A percentile compares a stretch with the other conserved stretches of the same genome.
Evolutionary conservation across 2,797 vertebrate species (phyloP).

Genomic region (Enoplosus armatus): DNA sequence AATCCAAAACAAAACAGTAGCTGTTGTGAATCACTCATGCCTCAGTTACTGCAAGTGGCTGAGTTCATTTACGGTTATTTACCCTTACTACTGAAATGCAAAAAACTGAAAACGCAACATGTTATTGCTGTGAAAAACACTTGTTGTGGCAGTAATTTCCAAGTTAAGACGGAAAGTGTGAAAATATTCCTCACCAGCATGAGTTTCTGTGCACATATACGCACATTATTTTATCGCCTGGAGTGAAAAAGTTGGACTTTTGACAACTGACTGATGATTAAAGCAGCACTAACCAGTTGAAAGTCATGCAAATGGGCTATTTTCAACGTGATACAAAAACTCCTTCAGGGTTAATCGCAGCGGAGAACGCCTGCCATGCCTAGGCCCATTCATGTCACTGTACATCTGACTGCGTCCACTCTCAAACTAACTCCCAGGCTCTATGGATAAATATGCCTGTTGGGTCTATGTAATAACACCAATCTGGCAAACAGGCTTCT

Average conservation of each 20-base stretch:
- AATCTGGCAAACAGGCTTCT: conserved; percentile 56
- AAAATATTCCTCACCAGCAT: conserved; percentile 26
- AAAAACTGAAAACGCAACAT: conserved; percentile 12
- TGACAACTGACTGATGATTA: conserved; percentile 48
- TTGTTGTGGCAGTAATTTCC: neutral
- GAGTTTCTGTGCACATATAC: conserved; percentile 30
- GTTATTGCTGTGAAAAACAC: neutral
- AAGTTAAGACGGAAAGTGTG: conserved; percentile 3
- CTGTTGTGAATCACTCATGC: conserved; percentile 63
- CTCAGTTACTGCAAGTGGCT: conserved; percentile 52
- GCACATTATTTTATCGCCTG: conserved; percentile 32
- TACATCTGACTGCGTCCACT: conserved; percentile 45
- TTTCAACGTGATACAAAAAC: conserved; percentile 33
- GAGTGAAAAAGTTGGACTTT: conserved; percentile 39
- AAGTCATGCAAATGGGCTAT: conserved; percentile 34
- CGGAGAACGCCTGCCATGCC: conserved; percentile 13
- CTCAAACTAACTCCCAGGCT: conserved; percentile 33
- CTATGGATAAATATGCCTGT: conserved; percentile 38
- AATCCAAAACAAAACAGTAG: conserved; percentile 65
- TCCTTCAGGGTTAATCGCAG: conserved; percentile 37
- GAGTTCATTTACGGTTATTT: conserved; percentile 67
- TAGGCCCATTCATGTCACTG: conserved; percentile 33
- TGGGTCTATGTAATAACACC: conserved; percentile 44
- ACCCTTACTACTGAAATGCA: conserved; percentile 39
- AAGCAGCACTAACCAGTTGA: conserved; percentile 29